phyloP scores from a whole-genome alignment of 2,113 vertebrate species.

The Fukomys damarensis region DNA sequence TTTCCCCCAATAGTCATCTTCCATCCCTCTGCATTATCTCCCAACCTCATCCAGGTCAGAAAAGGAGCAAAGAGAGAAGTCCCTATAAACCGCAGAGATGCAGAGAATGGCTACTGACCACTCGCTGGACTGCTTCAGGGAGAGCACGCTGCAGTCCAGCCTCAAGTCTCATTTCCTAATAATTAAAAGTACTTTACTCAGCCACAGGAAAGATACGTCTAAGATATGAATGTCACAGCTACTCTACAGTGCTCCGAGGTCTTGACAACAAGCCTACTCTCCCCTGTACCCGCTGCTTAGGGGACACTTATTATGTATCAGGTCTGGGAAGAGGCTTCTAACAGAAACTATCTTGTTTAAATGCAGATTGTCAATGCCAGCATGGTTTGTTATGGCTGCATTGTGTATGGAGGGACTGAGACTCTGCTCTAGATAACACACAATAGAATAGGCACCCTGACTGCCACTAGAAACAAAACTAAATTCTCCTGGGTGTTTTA shows the following conservation, averaged over 20 bases:
- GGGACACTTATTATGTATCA: neutral
- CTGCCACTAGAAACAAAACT: constrained; percentile 5
- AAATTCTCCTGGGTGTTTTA: neutral
- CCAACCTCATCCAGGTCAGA: neutral
- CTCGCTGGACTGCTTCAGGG: neutral
- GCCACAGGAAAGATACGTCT: neutral
- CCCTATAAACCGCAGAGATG: neutral
- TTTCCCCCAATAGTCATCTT: neutral
- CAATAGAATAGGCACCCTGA: neutral
- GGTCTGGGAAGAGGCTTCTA: neutral
- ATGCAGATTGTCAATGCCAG: neutral
- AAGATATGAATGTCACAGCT: neutral
- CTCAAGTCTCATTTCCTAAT: constrained; percentile 30
- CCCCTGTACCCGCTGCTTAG: neutral
- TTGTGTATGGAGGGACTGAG: neutral
- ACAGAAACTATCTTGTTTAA: neutral
- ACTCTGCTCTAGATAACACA: neutral
- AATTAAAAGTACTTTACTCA: constrained; percentile 23
- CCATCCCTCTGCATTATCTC: neutral
- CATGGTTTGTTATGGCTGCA: neutral
- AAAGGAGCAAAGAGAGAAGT: neutral
- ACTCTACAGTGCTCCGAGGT: neutral
- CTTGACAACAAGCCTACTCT: neutral
- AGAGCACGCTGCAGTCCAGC: neutral
- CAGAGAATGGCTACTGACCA: neutral